Conservation (phyloP, 2,888 invertebrate genomes). For the Chrysomela aeneicollis region DNA sequence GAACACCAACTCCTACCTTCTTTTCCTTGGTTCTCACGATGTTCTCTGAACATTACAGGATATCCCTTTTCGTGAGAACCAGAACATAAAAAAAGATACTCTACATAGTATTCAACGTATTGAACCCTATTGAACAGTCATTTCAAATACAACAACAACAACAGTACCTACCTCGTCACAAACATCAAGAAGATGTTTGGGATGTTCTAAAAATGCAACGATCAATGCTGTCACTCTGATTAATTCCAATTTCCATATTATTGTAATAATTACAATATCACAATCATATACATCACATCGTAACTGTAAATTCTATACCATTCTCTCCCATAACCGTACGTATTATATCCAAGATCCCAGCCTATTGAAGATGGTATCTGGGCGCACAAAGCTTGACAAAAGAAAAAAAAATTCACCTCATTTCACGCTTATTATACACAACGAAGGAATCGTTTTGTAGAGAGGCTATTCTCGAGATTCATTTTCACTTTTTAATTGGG, state of each 20-base stretch:
- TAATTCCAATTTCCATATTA: neutral
- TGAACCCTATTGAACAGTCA: no score
- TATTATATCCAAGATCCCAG: constrained; percentile 30
- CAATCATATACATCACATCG: constrained; percentile 11
- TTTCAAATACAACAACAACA: no score
- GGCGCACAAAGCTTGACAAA: constrained; percentile 32
- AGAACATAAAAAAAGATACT: no score
- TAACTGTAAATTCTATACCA: constrained; percentile 17
- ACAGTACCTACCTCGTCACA: no score
- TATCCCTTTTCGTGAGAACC: no score
- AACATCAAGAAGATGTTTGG: no score
- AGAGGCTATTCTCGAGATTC: constrained; percentile 39
- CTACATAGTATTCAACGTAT: no score
- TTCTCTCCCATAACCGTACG: constrained; percentile 24
- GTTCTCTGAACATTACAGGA: no score
- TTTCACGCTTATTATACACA: constrained; percentile 57
- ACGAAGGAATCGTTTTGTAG: constrained; percentile 51
- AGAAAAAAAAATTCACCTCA: constrained; percentile 51
- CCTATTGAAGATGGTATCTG: constrained; percentile 32
- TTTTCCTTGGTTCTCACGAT: no score
- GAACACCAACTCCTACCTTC: no score
- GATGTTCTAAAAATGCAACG: no score
- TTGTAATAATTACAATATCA: neutral
- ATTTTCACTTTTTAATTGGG: constrained; percentile 38
- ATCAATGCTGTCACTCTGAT: neutral